Evolutionary conservation across 2,888 invertebrate species (phyloP), one percentile per base, ranked within the genome.

Genomic region (Pedicia rivosa): DNA sequence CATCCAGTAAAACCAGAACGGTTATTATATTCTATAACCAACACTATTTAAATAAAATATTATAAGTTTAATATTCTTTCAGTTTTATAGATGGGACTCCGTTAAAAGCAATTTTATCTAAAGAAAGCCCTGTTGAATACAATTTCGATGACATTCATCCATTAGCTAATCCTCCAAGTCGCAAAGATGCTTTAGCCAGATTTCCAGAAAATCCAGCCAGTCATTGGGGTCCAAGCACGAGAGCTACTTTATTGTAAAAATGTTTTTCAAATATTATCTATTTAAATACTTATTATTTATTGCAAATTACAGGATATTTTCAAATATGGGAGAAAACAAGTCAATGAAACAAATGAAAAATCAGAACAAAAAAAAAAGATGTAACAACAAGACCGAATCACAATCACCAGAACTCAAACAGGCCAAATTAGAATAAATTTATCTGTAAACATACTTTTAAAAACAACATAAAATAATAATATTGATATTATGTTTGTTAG

Each of bases 151-250:
- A 51, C 4, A 46, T 55, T 12, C 61, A 62, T 40, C 64, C 71
- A 0, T 69, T 75, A 26, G 88, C 91, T 1, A 84, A 88, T 62
- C 91, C 92, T 0, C 56, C 61, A 32, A 91, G 90, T 20, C 69
- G 83, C 5, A 68, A 72, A 44, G 66, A 70, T 37, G 75, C 80
- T 0, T 61, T 81, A 15, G 64, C 83, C 2, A 65, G 95, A 27
- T 92, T 82, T 61, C 92, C 88, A 56, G 68, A 68, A 46, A 95
- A 95, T 64, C 94, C 94, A 0, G 63, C 76, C 19, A 74, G 78
- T 0, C 66, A 78, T 58, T 95, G 94, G 94, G 94, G 95, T 2
- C 94, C 95, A 0, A 92, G 91, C 33, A 73, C 79, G 0, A 68
- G 77, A 46, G 74, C 86, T 1, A 76, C 72, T 14, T 73, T 79